phyloP scores from a whole-genome alignment of 2,113 vertebrate genomes.

The Toxotes jaculatrix region DNA sequence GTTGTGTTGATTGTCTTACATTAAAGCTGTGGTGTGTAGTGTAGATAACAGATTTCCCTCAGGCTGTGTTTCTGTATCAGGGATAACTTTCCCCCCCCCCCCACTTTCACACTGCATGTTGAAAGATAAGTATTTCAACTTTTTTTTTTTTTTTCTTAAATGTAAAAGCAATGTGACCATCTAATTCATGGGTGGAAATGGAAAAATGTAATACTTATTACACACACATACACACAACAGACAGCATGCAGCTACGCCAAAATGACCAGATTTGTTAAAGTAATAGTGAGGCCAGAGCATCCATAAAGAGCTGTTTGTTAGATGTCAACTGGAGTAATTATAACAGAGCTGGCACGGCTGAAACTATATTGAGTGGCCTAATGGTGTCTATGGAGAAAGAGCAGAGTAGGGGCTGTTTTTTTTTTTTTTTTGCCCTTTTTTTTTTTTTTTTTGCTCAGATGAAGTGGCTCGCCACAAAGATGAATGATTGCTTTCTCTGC shows the following conservation, averaged over 20 bases:
- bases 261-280: conserved; percentile 65
- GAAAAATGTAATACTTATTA: conserved; percentile 2
- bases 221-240: not conserved
- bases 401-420: conserved; percentile 44
- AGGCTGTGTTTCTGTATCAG: conserved; percentile 59
- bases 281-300: conserved; percentile 60
- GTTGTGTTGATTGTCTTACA: conserved; percentile 71
- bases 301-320: conserved; percentile 74
- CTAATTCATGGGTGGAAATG: conserved; percentile 48
- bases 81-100: conserved; percentile 25
- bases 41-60: conserved; percentile 71
- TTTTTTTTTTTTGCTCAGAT: conserved; percentile 52
- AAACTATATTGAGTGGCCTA: conserved; percentile 74
- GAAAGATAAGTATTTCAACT: conserved; percentile 52
- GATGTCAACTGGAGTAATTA: conserved; percentile 78
- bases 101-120: conserved; percentile 40
- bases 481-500: conserved; percentile 80
- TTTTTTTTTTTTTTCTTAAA: conserved; percentile 18
- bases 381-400: conserved; percentile 72
- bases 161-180: conserved; percentile 21
- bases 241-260: conserved; percentile 20
- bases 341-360: conserved; percentile 64
- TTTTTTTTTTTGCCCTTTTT: conserved; percentile 24
- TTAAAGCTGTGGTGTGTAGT: conserved; percentile 70
- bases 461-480: conserved; percentile 75